phyloP scores from a whole-genome alignment of 2,113 vertebrate species.

The Gavialis gangeticus region DNA sequence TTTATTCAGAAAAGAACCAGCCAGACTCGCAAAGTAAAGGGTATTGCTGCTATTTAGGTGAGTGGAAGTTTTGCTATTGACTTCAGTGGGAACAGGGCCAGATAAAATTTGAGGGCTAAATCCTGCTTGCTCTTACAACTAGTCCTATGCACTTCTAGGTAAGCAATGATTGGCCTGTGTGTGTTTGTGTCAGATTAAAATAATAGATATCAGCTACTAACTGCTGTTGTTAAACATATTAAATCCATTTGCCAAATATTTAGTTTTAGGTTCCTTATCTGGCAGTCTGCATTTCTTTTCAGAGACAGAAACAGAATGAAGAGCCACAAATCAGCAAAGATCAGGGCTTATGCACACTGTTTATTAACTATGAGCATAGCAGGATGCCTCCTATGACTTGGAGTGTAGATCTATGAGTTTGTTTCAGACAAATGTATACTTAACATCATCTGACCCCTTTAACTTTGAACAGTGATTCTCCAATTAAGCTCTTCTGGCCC shows the following conservation, averaged over 20 bases:
- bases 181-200: not conserved
- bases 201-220: slow-evolving; percentile 1
- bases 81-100: not conserved
- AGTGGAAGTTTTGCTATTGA: not conserved
- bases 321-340: slow-evolving; percentile 55
- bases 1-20: not conserved
- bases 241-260: slow-evolving; percentile 41
- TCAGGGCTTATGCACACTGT: slow-evolving; percentile 7
- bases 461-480: slow-evolving; percentile 64
- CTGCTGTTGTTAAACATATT: slow-evolving; percentile 18
- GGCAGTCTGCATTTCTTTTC: slow-evolving; percentile 6
- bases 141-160: slow-evolving; percentile 1
- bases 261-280: slow-evolving; percentile 44
- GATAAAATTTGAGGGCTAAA: not conserved
- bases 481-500: slow-evolving; percentile 61
- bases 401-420: slow-evolving; percentile 36
- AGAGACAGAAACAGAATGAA: not conserved
- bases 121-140: not conserved
- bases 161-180: not conserved
- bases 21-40: not conserved
- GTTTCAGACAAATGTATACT: slow-evolving; percentile 62
- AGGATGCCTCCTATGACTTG: slow-evolving; percentile 49
- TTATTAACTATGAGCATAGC: slow-evolving; percentile 65
- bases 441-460: slow-evolving; percentile 62
- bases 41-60: not conserved